Percentiles rank a stretch among this genome's conserved stretches.
Conservation (phyloP, 1,140 invertebrate species). For the Atta texana region DNA sequence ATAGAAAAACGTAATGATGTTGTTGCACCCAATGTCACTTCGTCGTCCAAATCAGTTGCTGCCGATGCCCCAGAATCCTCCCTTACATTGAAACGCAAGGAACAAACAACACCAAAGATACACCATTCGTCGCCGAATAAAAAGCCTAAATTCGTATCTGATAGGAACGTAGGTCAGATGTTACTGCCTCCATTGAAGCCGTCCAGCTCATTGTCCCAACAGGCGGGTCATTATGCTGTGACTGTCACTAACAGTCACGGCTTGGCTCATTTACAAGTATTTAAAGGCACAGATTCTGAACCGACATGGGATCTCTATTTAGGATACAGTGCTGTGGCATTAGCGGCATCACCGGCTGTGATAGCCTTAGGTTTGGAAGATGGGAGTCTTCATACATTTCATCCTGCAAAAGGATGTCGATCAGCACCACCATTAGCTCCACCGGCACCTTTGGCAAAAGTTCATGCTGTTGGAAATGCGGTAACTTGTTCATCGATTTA, state of each 20-base stretch:
- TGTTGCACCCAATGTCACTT: constrained; percentile 89
- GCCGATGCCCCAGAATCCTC: constrained; percentile 72
- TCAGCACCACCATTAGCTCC: constrained; percentile 89
- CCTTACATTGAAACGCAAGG: constrained; percentile 82
- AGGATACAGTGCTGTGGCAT: constrained; percentile 82
- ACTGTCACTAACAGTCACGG: constrained; percentile 82
- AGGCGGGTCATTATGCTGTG: constrained; percentile 83
- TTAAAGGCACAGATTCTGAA: constrained; percentile 86
- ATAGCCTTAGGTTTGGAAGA: constrained; percentile 89
- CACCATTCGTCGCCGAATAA: constrained; percentile 75
- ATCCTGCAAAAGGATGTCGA: constrained; percentile 86
- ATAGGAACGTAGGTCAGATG: constrained; percentile 74
- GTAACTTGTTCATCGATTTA: constrained; percentile 64
- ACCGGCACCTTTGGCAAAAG: constrained; percentile 87
- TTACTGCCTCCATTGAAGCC: constrained; percentile 82
- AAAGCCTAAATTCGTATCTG: constrained; percentile 77
- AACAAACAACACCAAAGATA: constrained; percentile 74
- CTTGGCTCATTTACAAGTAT: constrained; percentile 86
- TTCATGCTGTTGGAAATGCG: constrained; percentile 82
- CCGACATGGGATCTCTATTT: constrained; percentile 84
- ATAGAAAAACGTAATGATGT: constrained; percentile 93
- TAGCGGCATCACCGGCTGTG: constrained; percentile 84
- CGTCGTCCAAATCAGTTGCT: constrained; percentile 84
- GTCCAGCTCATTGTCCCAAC: constrained; percentile 80
- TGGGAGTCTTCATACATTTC: constrained; percentile 89